A percentile compares a stretch with the other conserved stretches of the same genome.
These are phyloP conservation scores for Carapus acus DNA, from an alignment of 2,797 vertebrate genomes.

Conservation along the genomic window DNA sequence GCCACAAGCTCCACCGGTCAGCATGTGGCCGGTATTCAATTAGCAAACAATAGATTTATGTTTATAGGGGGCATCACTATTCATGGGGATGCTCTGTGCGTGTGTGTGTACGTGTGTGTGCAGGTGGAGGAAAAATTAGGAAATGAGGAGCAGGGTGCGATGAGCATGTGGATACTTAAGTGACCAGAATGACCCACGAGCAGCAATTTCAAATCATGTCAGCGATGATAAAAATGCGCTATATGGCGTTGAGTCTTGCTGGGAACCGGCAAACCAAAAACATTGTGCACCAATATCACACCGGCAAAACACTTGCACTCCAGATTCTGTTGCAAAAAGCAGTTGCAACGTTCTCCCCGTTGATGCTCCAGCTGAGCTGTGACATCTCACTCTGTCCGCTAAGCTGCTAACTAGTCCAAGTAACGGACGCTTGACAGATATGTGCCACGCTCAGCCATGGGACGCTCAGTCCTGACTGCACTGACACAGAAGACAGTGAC, in stretches of 20 bases:
- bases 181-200: too few relatives aligned
- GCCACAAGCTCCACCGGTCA: slow-evolving; percentile 37
- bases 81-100: slow-evolving; percentile 1
- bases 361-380: not conserved
- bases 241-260: not conserved
- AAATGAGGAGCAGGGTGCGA: too few relatives aligned
- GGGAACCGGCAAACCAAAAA: not conserved
- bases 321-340: too few relatives aligned
- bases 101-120: not conserved
- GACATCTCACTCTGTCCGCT: not conserved
- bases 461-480: not conserved
- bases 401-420: too few relatives aligned
- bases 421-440: too few relatives aligned
- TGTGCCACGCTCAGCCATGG: too few relatives aligned
- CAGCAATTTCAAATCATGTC: too few relatives aligned
- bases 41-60: slow-evolving; percentile 19
- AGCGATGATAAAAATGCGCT: too few relatives aligned
- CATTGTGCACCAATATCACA: not conserved
- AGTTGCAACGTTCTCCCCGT: too few relatives aligned
- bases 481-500: not conserved
- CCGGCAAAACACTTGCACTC: not conserved
- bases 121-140: too few relatives aligned
- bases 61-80: slow-evolving; percentile 25
- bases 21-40: slow-evolving; percentile 17
- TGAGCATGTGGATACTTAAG: too few relatives aligned